Evolutionary conservation across 2,113 vertebrate species (phyloP).

Genomic region (Thamnaconus septentrionalis): DNA sequence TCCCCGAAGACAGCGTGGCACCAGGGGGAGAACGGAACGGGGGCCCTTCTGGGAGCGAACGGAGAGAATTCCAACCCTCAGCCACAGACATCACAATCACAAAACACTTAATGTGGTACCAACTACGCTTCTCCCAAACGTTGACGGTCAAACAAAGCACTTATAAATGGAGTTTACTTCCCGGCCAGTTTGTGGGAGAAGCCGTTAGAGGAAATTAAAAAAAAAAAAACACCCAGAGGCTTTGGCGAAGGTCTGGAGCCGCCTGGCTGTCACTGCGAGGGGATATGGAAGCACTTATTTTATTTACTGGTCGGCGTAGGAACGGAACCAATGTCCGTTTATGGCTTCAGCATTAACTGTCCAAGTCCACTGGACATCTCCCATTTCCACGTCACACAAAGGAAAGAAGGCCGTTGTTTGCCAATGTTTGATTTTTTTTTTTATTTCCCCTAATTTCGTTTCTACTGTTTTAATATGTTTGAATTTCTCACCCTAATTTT

Average conservation of each 20-base stretch:
- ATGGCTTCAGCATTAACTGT: constrained; percentile 11
- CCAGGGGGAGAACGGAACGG: constrained; percentile 29
- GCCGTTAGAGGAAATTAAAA: constrained; percentile 29
- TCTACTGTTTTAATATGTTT: no score
- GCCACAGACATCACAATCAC: constrained; percentile 39
- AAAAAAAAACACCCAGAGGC: constrained; percentile 37
- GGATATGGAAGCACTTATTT: constrained; percentile 51
- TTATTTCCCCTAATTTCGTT: no score
- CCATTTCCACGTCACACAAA: constrained; percentile 11
- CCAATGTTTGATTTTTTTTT: no score
- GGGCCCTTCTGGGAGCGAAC: constrained; percentile 30
- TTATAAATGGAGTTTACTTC: constrained; percentile 45
- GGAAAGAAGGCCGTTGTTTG: constrained; percentile 17
- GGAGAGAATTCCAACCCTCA: constrained; percentile 34
- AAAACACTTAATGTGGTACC: constrained; percentile 14
- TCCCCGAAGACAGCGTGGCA: constrained; percentile 58
- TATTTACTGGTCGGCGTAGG: constrained; percentile 35
- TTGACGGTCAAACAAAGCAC: constrained; percentile 5
- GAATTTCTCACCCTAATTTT: no score
- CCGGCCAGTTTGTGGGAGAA: constrained; percentile 17
- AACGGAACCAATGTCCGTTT: constrained; percentile 30
- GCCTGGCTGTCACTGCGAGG: constrained; percentile 16
- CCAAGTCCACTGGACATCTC: constrained; percentile 31
- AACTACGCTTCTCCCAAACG: not conserved
- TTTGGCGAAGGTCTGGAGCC: constrained; percentile 34